These are phyloP conservation scores for Napeogenes inachia DNA, from an alignment of 2,888 invertebrate species.

Conservation along the genomic window DNA sequence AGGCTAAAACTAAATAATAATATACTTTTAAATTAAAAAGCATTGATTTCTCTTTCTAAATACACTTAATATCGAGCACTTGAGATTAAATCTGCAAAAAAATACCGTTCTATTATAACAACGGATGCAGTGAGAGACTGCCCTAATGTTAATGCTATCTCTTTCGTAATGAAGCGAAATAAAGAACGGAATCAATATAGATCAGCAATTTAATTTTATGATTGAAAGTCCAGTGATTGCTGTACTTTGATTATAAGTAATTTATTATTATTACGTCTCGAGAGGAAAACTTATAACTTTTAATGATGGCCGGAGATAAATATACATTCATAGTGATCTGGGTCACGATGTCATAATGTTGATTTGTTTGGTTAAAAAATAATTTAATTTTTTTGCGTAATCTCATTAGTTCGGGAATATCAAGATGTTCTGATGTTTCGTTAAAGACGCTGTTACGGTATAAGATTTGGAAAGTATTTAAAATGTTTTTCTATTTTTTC, in stretches of 20 bases:
- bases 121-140: conserved; percentile 12
- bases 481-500: no score
- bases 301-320: conserved; percentile 16
- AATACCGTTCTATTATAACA: neutral
- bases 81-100: neutral
- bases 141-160: conserved; percentile 27
- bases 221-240: conserved; percentile 31
- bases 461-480: no score
- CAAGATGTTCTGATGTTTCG: no score
- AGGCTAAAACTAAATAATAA: no score
- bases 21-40: neutral
- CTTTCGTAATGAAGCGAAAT: conserved; percentile 32
- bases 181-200: conserved; percentile 34
- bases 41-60: neutral
- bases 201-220: conserved; percentile 34
- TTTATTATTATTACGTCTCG: conserved; percentile 23
- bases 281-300: conserved; percentile 24
- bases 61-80: neutral
- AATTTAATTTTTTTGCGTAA: neutral
- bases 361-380: neutral
- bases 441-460: no score
- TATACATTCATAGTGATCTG: neutral
- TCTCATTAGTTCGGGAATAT: no score
- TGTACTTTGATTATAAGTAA: conserved; percentile 21
- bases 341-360: conserved; percentile 1